Conservation (phyloP, 2,113 vertebrate species). For the Ardeotis arabs region DNA sequence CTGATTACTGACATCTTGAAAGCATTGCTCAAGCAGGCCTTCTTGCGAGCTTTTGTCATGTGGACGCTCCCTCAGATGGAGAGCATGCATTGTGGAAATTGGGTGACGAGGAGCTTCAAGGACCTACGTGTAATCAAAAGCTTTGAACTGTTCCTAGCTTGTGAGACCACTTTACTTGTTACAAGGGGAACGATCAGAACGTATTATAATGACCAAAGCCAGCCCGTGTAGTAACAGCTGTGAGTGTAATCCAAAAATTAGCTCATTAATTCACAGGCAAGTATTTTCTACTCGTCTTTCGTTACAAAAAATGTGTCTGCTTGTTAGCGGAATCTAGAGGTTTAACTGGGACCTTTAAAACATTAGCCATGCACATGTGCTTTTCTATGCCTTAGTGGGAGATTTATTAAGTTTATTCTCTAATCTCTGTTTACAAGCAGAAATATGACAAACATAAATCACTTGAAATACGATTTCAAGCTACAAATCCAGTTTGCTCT, state of each 20-base stretch:
- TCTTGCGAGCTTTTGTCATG: slow-evolving; percentile 73
- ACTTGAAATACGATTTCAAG: slow-evolving; percentile 37
- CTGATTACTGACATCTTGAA: slow-evolving; percentile 85
- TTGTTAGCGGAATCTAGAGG: slow-evolving; percentile 21
- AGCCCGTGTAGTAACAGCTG: slow-evolving; percentile 76
- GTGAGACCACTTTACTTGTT: slow-evolving; percentile 71
- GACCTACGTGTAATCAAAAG: slow-evolving; percentile 75
- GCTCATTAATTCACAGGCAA: slow-evolving; percentile 73
- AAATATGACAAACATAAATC: slow-evolving; percentile 41
- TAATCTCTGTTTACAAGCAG: slow-evolving; percentile 65
- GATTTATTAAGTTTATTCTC: slow-evolving; percentile 55
- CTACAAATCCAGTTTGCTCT: slow-evolving; percentile 1
- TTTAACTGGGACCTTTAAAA: slow-evolving; percentile 37
- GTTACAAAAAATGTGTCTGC: slow-evolving; percentile 31
- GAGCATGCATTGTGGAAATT: not conserved
- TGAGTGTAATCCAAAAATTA: slow-evolving; percentile 73
- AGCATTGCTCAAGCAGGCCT: slow-evolving; percentile 66
- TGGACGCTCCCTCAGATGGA: slow-evolving; percentile 49
- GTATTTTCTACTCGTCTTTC: slow-evolving; percentile 64
- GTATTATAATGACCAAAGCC: slow-evolving; percentile 79
- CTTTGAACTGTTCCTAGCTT: slow-evolving; percentile 67
- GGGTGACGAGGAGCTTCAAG: slow-evolving; percentile 74
- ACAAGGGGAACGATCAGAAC: slow-evolving; percentile 76
- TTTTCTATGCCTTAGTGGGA: slow-evolving; percentile 31
- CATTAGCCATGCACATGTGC: slow-evolving; percentile 45